A percentile compares a stretch with the other conserved stretches of the same genome.
These are phyloP conservation scores for rabbit (Oryctolagus cuniculus) DNA, from an alignment of 2,113 vertebrate species.

Conservation along the genomic window mOryCun1.1 NC_091439.1:132305501-132306000, in stretches of 20 bases:
- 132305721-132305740: not conserved
- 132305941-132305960: no score
- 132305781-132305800: no score
- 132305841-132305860: no score
- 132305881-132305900: no score
- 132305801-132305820: no score
- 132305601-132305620: not conserved
- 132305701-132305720: not conserved
- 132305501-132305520: not conserved
- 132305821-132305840: no score
- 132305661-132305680: not conserved
- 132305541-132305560: not conserved
- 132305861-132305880: no score
- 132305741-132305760: not conserved
- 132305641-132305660: not conserved
- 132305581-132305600: not conserved
- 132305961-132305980: no score
- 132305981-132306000: no score
- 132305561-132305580: not conserved
- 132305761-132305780: not conserved
- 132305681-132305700: not conserved
- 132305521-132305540: not conserved
- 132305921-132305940: no score
- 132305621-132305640: not conserved
- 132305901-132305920: no score